These are phyloP conservation scores for Dexiosoma caninum DNA, from an alignment of 2,888 invertebrate species.

Conservation along the genomic window DNA sequence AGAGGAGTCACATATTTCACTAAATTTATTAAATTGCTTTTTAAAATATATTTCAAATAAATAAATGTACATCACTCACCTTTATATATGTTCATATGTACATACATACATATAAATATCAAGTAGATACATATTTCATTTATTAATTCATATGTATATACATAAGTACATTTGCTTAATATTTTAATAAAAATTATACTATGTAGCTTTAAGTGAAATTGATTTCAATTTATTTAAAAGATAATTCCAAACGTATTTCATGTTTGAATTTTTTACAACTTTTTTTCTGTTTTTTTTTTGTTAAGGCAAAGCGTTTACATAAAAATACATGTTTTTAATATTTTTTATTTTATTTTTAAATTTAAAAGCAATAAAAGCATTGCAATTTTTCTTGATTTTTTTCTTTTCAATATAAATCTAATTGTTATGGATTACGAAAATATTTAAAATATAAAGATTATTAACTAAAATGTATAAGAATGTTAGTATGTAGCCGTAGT, in stretches of 20 bases:
- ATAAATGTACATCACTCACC: too few species aligned
- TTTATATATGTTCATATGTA: too few species aligned
- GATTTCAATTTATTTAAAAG: conserved; percentile 56
- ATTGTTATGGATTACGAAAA: background rate
- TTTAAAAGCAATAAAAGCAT: conserved; percentile 70
- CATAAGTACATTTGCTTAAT: background rate
- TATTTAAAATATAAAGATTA: background rate
- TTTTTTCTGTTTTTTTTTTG: conserved; percentile 62
- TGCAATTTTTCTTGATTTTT: conserved; percentile 50
- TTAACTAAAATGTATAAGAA: background rate
- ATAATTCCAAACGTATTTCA: conserved; percentile 36
- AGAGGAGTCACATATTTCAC: too few species aligned
- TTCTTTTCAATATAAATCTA: background rate
- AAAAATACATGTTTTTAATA: conserved; percentile 72
- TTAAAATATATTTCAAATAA: too few species aligned
- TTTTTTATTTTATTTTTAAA: conserved; percentile 41
- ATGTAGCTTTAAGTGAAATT: conserved; percentile 48
- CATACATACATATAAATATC: too few species aligned
- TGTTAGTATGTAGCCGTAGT: background rate
- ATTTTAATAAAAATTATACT: background rate
- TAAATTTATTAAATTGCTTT: too few species aligned
- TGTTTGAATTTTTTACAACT: conserved; percentile 14
- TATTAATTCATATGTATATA: background rate
- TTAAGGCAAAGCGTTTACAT: conserved; percentile 77
- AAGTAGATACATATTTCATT: too few species aligned